These are phyloP conservation scores for Eidolon dupreanum DNA, from an alignment of 2,797 vertebrate species.

Conservation along the genomic window DNA sequence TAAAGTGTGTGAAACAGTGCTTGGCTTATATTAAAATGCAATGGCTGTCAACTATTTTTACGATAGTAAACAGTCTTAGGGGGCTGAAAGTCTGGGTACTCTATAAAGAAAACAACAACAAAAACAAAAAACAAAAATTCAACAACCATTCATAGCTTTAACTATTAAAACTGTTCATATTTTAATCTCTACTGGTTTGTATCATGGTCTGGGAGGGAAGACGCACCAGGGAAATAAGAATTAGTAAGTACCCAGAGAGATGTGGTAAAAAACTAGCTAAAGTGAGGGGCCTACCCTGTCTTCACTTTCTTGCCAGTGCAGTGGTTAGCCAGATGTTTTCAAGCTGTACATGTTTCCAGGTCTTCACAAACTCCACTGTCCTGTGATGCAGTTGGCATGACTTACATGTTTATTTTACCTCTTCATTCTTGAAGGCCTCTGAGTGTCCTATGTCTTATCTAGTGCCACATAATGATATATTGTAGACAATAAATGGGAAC, in stretches of 20 bases:
- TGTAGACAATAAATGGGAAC: not conserved
- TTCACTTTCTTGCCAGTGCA: not conserved
- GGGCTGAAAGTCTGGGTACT: not conserved
- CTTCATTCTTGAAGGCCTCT: not conserved
- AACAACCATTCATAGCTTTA: not conserved
- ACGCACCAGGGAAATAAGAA: not conserved
- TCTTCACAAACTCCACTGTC: rapidly evolving
- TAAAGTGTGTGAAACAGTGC: not conserved
- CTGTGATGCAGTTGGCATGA: too few species aligned
- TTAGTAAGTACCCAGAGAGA: not conserved
- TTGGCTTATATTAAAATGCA: not conserved
- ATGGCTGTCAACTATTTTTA: not conserved
- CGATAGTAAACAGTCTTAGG: not conserved
- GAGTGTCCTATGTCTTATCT: not conserved
- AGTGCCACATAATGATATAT: not conserved
- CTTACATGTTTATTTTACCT: not conserved
- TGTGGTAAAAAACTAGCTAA: not conserved
- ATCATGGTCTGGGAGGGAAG: not conserved
- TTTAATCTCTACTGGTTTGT: not conserved
- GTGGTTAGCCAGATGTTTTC: not conserved
- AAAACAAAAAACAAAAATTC: not conserved
- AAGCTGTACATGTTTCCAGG: not conserved
- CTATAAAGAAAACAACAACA: not conserved
- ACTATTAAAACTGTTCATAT: not conserved
- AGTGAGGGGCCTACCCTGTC: not conserved